Percentiles rank a stretch among this genome's conserved stretches.
phyloP scores from a whole-genome alignment of 2,888 invertebrate species.

The Limenitis camilla region DNA sequence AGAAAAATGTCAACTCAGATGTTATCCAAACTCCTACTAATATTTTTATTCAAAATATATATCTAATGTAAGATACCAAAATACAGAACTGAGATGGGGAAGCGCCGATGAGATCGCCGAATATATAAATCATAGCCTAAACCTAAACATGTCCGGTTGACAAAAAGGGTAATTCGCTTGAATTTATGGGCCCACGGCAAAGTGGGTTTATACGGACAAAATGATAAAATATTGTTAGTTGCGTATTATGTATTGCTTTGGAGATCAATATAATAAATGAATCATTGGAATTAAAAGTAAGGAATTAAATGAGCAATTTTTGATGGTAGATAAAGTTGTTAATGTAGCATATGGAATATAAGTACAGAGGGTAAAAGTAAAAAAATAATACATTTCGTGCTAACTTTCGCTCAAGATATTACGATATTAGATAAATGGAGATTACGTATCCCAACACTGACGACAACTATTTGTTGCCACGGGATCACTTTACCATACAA shows the following conservation, averaged over 20 bases:
- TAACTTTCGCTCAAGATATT: no score
- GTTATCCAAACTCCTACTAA: not conserved
- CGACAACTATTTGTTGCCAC: no score
- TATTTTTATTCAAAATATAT: not conserved
- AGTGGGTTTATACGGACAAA: conserved; percentile 12
- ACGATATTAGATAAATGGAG: no score
- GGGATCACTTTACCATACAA: no score
- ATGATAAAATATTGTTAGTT: conserved; percentile 4
- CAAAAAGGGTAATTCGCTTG: conserved; percentile 65
- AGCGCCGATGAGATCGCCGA: conserved; percentile 33
- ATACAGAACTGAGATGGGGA: conserved; percentile 7
- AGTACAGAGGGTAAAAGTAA: no score
- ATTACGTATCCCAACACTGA: no score
- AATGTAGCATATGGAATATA: no score
- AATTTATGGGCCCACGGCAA: conserved; percentile 46
- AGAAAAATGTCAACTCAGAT: not conserved
- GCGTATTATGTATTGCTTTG: not conserved
- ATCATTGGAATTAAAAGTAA: no score
- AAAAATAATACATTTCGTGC: no score
- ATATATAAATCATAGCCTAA: conserved; percentile 67
- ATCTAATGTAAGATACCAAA: conserved; percentile 26
- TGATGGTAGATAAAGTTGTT: no score
- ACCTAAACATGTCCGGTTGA: conserved; percentile 67
- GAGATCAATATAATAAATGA: not conserved
- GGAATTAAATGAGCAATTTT: no score